Percentiles rank a stretch among this genome's conserved stretches.
These are phyloP conservation scores for Hephaestus fuliginosus DNA, from an alignment of 2,797 vertebrate genomes.

Conservation along the genomic window DNA sequence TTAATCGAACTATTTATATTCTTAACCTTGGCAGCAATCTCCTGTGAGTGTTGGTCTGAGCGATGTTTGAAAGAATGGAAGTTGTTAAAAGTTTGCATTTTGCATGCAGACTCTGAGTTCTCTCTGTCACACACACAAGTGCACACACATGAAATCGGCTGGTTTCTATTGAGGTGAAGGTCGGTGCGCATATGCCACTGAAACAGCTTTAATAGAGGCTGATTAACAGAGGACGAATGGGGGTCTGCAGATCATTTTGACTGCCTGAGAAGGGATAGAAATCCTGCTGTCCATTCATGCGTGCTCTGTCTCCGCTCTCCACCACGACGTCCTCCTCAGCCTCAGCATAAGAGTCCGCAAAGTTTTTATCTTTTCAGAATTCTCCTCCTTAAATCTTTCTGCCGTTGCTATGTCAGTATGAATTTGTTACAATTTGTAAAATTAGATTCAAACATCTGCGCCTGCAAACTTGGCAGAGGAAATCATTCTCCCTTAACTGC, in stretches of 20 bases:
- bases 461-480: constrained; percentile 35
- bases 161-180: constrained; percentile 62
- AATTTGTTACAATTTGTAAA: constrained; percentile 52
- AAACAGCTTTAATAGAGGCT: constrained; percentile 56
- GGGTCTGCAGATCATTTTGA: constrained; percentile 59
- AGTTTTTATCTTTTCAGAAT: background rate
- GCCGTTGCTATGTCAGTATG: constrained; percentile 39
- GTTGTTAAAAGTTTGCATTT: constrained; percentile 41
- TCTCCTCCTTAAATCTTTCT: constrained; percentile 27
- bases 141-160: constrained; percentile 40
- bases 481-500: constrained; percentile 37
- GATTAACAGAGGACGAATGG: constrained; percentile 52
- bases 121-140: constrained; percentile 24
- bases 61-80: constrained; percentile 57
- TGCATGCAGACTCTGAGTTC: constrained; percentile 16
- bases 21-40: constrained; percentile 46
- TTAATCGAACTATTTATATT: constrained; percentile 45
- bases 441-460: constrained; percentile 63
- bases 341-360: background rate
- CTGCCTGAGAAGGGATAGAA: constrained; percentile 22
- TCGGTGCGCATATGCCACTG: constrained; percentile 65
- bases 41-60: constrained; percentile 20
- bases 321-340: background rate
- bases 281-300: constrained; percentile 42
- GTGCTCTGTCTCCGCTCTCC: constrained; percentile 22